Evolutionary conservation across 2,113 vertebrate genomes (phyloP), one percentile per base, ranked within the genome.

Genomic region (Indicator maculatus): DNA sequence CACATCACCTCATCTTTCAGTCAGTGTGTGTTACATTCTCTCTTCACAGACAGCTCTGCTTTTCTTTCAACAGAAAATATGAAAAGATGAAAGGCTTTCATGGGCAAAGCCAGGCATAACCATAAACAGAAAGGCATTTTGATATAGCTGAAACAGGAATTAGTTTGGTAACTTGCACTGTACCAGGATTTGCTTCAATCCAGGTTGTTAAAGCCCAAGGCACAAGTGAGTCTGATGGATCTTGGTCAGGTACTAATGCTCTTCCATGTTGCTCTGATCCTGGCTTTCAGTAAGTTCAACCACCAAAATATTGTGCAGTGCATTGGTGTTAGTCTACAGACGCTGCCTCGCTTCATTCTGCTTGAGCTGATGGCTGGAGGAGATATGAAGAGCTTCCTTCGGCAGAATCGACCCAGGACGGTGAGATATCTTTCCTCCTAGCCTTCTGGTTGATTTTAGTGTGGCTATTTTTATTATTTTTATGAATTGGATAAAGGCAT

Each of bases 351-450:
- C 47, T 99, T 99, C 95, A 99, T 99, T 92, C 98, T 99, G 88
- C 98, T 99, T 80, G 98, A 99, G 95, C 98, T 99, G 69, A 99
- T 99, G 99, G 98, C 98, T 36, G 98, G 98, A 80, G 99, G 98
- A 90, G 99, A 99, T 75, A 98, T 99, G 98, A 99, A 99, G 97
- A 99, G 96, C 96, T 99, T 99, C 93, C 98, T 99, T 83, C 98
- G 98, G 83, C 98, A 98, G 75, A 99, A 98, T 96, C 94, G 98
- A 18, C 98, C 98, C n/a, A 97, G 97, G 86, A 91, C 95, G 95
- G 98, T 99, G 80, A 95, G 98, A 83, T 16, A 60, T 50, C 50
- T 72, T 71, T 27, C 20, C n/a, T 55, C 7, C 16, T 24, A 58
- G 36, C 15, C 58, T 65, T 66, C 36, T 55, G 50, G 5, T 39